Conservation (phyloP, 2,113 vertebrate species). For the Chaetodon auriga region DNA sequence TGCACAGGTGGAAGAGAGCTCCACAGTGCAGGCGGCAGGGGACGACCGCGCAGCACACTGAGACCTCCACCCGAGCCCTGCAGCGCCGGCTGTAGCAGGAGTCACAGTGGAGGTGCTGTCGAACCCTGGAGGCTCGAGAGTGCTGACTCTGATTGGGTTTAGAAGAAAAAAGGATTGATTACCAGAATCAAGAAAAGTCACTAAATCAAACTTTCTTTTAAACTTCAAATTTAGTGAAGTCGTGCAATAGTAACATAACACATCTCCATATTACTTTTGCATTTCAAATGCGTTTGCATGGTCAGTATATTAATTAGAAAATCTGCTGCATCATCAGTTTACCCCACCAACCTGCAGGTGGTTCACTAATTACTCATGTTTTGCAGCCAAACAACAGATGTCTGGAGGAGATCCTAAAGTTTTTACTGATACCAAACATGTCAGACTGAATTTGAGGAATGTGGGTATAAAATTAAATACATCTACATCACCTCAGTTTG, state of each 20-base stretch:
- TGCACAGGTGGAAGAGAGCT: constrained; percentile 94
- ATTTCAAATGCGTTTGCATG: neutral
- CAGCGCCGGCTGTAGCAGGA: constrained; percentile 91
- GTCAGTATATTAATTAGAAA: neutral
- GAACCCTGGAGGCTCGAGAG: constrained; percentile 66
- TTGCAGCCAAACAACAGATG: neutral
- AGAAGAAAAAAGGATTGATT: neutral
- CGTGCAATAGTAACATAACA: neutral
- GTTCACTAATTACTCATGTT: neutral
- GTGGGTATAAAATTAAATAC: neutral
- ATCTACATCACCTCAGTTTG: neutral
- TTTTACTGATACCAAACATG: neutral
- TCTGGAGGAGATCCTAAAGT: neutral
- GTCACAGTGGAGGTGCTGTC: constrained; percentile 91
- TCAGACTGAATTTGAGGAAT: neutral
- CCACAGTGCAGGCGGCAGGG: constrained; percentile 90
- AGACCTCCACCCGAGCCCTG: constrained; percentile 81
- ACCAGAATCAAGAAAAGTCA: neutral
- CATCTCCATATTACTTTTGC: neutral
- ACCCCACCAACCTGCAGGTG: neutral
- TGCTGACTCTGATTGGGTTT: constrained; percentile 77
- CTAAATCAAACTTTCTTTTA: neutral
- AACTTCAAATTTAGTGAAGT: no score
- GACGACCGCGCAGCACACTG: constrained; percentile 87
- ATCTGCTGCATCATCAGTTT: neutral